phyloP scores from a whole-genome alignment of 2,113 vertebrate species.

The human region DNA sequence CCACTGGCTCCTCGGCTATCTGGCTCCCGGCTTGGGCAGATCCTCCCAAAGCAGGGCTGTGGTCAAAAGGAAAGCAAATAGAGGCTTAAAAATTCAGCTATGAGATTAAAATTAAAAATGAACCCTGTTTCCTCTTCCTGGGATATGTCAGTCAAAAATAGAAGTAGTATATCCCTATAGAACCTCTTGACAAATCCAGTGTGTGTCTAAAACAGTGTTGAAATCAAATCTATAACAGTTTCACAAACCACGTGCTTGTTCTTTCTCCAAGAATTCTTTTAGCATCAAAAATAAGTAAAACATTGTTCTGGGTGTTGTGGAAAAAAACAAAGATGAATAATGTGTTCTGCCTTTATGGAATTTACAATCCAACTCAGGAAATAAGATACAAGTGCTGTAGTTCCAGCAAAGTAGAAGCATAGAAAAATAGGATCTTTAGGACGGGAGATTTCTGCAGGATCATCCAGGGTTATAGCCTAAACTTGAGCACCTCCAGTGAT shows the following conservation, averaged over 20 bases:
- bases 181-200: background rate
- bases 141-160: background rate
- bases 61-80: background rate
- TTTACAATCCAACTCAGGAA: background rate
- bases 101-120: background rate
- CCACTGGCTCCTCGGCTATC: background rate
- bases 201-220: background rate
- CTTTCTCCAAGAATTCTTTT: conserved; percentile 15
- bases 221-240: background rate
- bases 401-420: background rate
- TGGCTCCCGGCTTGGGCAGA: background rate
- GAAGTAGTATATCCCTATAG: background rate
- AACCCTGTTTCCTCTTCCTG: background rate
- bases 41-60: background rate
- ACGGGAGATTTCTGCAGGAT: background rate
- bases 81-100: background rate
- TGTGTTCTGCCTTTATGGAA: background rate
- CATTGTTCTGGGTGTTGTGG: background rate
- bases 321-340: background rate
- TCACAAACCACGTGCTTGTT: background rate
- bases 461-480: background rate
- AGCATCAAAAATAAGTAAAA: background rate
- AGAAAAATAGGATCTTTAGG: background rate
- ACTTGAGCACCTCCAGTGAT: background rate
- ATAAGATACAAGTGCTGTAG: background rate